Conservation (phyloP, 2,888 invertebrate genomes). For the Ptilodon capucinus region DNA sequence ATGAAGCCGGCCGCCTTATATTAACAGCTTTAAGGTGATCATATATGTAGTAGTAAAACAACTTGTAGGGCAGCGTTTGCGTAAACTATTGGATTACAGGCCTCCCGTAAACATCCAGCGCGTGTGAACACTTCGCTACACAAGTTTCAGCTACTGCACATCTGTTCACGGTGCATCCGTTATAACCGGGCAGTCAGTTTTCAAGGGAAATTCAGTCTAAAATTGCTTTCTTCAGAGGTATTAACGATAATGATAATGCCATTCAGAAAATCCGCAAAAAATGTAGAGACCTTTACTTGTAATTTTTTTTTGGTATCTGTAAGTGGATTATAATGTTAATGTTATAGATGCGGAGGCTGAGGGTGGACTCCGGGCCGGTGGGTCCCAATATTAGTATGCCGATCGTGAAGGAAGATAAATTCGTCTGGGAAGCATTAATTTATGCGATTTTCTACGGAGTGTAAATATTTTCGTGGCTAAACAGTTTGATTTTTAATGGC, state of each 20-base stretch:
- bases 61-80: too few species aligned
- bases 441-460: conserved; percentile 66
- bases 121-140: too few species aligned
- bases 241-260: conserved; percentile 31
- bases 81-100: too few species aligned
- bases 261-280: conserved; percentile 40
- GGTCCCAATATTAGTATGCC: conserved; percentile 73
- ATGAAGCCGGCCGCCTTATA: too few species aligned
- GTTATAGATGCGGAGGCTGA: conserved; percentile 74
- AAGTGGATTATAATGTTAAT: conserved; percentile 82
- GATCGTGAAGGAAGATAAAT: conserved; percentile 78
- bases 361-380: conserved; percentile 47
- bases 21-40: too few species aligned
- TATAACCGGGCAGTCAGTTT: too few species aligned
- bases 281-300: conserved; percentile 50
- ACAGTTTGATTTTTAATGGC: background rate
- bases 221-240: conserved; percentile 5
- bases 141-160: too few species aligned
- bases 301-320: conserved; percentile 65
- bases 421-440: conserved; percentile 76
- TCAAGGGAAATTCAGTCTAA: background rate
- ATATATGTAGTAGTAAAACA: too few species aligned
- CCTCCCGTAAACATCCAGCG: too few species aligned
- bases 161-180: too few species aligned
- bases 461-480: conserved; percentile 26